These are phyloP conservation scores for Melanotaenia pygmaea DNA, from an alignment of 2,797 vertebrate genomes.

Conservation along the genomic window DNA sequence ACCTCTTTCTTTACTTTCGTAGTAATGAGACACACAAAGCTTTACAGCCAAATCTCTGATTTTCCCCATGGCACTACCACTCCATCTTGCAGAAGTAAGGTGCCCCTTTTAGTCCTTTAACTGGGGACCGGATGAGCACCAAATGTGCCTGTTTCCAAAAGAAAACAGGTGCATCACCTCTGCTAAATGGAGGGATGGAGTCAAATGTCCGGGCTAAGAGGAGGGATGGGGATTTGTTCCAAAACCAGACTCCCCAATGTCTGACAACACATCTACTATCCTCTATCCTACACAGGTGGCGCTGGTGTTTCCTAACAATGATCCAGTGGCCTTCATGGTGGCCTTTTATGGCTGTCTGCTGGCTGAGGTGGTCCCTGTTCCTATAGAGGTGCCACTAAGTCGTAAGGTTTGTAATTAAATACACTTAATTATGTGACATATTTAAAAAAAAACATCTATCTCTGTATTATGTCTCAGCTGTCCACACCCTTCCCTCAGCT, in stretches of 20 bases:
- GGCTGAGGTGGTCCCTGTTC: slow-evolving; percentile 97
- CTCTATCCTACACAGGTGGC: slow-evolving; percentile 86
- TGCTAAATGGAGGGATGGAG: background rate
- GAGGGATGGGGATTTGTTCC: background rate
- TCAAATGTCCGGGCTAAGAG: background rate
- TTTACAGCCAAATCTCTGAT: background rate
- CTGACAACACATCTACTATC: background rate
- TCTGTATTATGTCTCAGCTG: background rate
- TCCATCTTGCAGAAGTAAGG: background rate
- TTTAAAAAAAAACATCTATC: background rate
- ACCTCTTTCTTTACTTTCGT: background rate
- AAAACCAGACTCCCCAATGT: background rate
- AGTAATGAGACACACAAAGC: background rate
- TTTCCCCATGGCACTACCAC: no score
- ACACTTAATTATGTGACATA: background rate
- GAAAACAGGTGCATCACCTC: background rate
- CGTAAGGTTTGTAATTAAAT: slow-evolving; percentile 87
- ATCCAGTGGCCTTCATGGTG: slow-evolving; percentile 98
- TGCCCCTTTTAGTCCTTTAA: background rate
- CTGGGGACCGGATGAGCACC: background rate
- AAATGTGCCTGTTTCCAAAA: background rate
- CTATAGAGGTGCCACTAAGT: slow-evolving; percentile 97
- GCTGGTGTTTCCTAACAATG: slow-evolving; percentile 97
- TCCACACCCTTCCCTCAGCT: background rate
- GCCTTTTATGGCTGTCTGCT: slow-evolving; percentile 98